phyloP scores from a whole-genome alignment of 2,888 invertebrate species.

The Pristionchus exspectatus region DNA sequence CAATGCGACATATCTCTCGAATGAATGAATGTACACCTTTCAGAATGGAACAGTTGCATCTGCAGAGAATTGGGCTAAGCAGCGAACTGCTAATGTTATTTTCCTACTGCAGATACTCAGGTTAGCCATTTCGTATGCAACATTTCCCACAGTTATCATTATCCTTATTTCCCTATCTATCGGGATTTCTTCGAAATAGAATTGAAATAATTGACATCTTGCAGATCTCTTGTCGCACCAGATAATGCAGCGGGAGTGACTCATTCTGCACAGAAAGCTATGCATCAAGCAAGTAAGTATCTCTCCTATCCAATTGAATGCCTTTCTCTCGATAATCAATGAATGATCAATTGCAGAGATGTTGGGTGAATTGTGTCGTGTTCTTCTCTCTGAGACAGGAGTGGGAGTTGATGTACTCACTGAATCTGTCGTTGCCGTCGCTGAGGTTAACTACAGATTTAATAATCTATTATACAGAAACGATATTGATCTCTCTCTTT shows the following conservation, averaged over 20 bases:
- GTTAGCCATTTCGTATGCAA: not conserved
- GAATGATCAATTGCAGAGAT: conserved; percentile 80
- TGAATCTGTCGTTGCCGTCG: conserved; percentile 79
- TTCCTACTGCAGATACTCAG: conserved; percentile 90
- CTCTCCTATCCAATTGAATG: not conserved
- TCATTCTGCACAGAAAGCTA: conserved; percentile 89
- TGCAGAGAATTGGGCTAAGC: conserved; percentile 82
- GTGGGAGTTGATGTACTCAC: conserved; percentile 96
- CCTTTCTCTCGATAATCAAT: not conserved
- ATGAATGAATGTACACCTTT: not conserved
- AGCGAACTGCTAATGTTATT: conserved; percentile 90
- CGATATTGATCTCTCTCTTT: not conserved
- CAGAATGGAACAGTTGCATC: conserved; percentile 46
- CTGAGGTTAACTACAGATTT: conserved; percentile 7
- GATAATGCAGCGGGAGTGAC: conserved; percentile 90
- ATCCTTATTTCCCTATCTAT: conserved; percentile 73
- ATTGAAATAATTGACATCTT: not conserved
- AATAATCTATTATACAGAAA: no score
- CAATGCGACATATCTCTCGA: not conserved
- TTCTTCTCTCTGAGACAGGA: conserved; percentile 92
- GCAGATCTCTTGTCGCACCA: conserved; percentile 91
- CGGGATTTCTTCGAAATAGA: no score
- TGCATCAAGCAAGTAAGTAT: conserved; percentile 87
- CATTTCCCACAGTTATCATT: not conserved
- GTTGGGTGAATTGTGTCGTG: conserved; percentile 89